Base-by-base conservation (phyloP, 2,888 invertebrate genomes). In the Pseudococcus viburni region DNA sequence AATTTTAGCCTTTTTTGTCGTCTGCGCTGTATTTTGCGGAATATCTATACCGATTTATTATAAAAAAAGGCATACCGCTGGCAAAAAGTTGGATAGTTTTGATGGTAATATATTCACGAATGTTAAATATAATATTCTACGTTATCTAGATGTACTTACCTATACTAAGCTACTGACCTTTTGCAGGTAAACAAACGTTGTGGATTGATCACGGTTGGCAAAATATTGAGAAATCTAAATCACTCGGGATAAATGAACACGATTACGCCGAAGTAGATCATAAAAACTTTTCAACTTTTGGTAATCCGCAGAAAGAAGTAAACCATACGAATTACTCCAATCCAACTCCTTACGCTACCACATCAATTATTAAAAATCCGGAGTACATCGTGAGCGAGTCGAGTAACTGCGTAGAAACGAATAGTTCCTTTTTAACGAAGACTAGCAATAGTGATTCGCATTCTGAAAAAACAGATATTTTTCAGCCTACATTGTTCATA, bases 321-420 rank as follows among this genome's bases (percentile, higher is more conserved):
- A 73, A 46, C n/a, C 86, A 42, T 26, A 12, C 48, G 42, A 73
- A 73, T 73, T 86, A 73, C 51, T 85, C 89, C 0, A 94, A 94
- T 91, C 94, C 94, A 4, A 94, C 94, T 89, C 95, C 96, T 2
- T 96, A 96, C 90, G 96, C 96, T 7, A 95, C 95, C 0, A 95
- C 95, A 88, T 95, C 95, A 92, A 92, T 95, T 59, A 93, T 95
- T 89, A 92, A 93, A 51, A 91, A 92, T 46, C 33, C 85, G 39
- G 86, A 89, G 48, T 89, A 89, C 86, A 86, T 89, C 73, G 88
- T 90, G n/a, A 90, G 89, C 73, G 86, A 86, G 17, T 86, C 86
- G 9, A 86, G 86, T 17, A 86, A 86, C 73, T 86, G 86, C 51
- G 68, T 86, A 39, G 86, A 86, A n/a, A 86, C 86, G 42, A 86